Conservation (phyloP, 2,113 vertebrate genomes). For the Xiphias gladius region DNA sequence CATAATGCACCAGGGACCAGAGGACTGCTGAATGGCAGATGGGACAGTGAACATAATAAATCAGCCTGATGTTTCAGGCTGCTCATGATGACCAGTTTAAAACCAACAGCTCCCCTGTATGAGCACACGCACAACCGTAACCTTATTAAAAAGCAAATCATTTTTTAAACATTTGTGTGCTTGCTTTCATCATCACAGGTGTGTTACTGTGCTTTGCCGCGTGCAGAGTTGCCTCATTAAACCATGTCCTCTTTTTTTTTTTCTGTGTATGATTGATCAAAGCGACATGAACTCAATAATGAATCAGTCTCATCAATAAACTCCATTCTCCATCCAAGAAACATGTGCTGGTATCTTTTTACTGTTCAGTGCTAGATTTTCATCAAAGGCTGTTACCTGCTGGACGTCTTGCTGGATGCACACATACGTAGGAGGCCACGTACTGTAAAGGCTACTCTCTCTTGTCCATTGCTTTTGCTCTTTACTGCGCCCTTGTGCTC, state of each 20-base stretch:
- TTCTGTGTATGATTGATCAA: no score
- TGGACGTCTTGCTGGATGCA: background rate
- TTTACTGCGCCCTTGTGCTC: background rate
- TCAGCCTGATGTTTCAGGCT: slow-evolving; percentile 59
- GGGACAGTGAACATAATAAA: slow-evolving; percentile 63
- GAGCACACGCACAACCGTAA: background rate
- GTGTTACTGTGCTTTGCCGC: background rate
- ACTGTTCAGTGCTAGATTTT: background rate
- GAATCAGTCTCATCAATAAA: background rate
- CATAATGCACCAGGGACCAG: slow-evolving; percentile 45
- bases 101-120: slow-evolving; percentile 8
- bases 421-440: background rate
- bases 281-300: background rate
- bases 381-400: no score
- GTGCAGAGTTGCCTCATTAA: background rate
- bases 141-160: no score
- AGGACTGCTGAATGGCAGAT: slow-evolving; percentile 55
- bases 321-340: background rate
- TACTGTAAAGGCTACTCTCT: background rate
- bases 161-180: background rate
- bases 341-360: background rate
- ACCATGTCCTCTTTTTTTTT: background rate
- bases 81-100: slow-evolving; percentile 48
- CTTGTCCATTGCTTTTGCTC: slow-evolving; percentile 9
- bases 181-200: background rate